phyloP scores from a whole-genome alignment of 2,888 invertebrate species.

The Macroteleia sp. region DNA sequence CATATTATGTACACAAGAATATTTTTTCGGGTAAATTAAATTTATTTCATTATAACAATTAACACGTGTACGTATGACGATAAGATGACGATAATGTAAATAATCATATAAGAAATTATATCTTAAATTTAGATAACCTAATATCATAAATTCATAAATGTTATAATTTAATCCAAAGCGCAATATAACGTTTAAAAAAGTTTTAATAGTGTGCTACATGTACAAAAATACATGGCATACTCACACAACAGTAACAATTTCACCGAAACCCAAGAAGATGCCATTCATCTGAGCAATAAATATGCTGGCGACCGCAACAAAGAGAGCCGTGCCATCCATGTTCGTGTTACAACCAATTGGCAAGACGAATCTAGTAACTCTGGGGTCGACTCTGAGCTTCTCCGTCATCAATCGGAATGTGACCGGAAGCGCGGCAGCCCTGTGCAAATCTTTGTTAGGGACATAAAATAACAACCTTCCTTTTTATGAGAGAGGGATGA shows the following conservation, averaged over 20 bases:
- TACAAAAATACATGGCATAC: no score
- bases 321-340: conserved; percentile 96
- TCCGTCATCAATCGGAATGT: conserved; percentile 95
- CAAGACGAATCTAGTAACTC: conserved; percentile 93
- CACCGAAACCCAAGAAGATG: conserved; percentile 91
- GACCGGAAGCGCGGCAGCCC: conserved; percentile 93
- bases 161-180: no score
- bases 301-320: conserved; percentile 93
- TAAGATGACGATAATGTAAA: no score
- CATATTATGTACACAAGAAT: no score
- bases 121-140: no score
- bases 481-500: conserved; percentile 57
- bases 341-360: conserved; percentile 97
- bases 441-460: conserved; percentile 80
- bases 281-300: conserved; percentile 95
- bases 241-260: conserved; percentile 94
- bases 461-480: conserved; percentile 61
- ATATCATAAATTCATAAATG: no score
- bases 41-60: no score
- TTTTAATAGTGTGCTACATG: no score
- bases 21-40: no score
- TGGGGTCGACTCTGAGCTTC: conserved; percentile 90
- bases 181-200: no score
- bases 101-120: no score
- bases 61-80: no score